Evolutionary conservation across 2,888 invertebrate genomes (phyloP), one percentile per base, ranked within the genome.

Genomic region (Sialis fuliginosa): DNA sequence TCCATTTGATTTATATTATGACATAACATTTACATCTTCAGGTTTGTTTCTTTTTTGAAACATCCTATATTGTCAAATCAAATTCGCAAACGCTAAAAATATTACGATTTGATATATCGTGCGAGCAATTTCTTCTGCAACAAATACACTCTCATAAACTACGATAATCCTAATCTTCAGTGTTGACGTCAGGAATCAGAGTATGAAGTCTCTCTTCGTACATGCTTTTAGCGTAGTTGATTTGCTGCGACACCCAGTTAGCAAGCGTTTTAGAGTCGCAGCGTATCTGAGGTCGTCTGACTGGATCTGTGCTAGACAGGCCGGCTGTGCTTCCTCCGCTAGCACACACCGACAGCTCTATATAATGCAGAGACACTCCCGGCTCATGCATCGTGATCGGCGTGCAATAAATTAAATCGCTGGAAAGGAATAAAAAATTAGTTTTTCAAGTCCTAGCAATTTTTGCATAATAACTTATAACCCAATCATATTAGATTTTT

Each of bases 221-320:
- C 60, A 90, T 77, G 58, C 81, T 81, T 63, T 85, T 84, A 48
- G 92, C 92, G 65, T 87, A 87, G 59, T 87, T 89, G 52, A 93
- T 86, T 71, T 90, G 83, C 54, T 82, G 78, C 31, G 80, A 77
- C 52, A 80, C 77, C 68, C 77, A 74, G 52, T 71, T 71, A 12
- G 86, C 84, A 52, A 84, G 73, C 53, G 74, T 74, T 49, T 72
- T 74, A 52, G 72, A 74, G 63, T 85, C 83, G 62, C 87, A 87
- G 57, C 84, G 73, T 53, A 89, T 82, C 62, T 81, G 76, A 39
- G 87, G 86, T 53, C 79, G 71, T 56, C 81, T 78, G 57, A 76
- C 64, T 2, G 70, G 64, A 54, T 72, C 72, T 1, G 68, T 60
- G 10, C 69, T 68, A 12, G 66, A 69, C 22, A 74, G 60, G 58